Evolutionary conservation across 1,140 invertebrate species (phyloP).

Genomic region (Apis dorsata): DNA sequence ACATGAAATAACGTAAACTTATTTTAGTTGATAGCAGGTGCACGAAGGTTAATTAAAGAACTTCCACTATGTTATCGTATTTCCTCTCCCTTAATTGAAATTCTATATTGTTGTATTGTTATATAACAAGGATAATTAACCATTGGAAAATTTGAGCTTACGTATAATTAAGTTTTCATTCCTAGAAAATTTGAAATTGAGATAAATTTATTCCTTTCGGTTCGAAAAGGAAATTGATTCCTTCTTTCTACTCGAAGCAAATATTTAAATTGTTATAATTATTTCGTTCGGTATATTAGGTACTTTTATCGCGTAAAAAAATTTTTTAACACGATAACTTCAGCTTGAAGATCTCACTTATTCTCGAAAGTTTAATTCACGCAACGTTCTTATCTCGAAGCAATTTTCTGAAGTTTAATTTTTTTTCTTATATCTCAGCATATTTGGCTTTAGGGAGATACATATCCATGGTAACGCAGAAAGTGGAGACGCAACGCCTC

Average conservation of each 20-base stretch:
- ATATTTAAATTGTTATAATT: no score
- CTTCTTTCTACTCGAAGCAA: no score
- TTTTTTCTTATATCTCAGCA: conserved; percentile 21
- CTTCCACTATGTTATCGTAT: not conserved
- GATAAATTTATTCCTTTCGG: not conserved
- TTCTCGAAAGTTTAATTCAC: conserved; percentile 3
- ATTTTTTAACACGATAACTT: not conserved
- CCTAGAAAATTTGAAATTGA: not conserved
- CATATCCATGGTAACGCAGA: conserved; percentile 23
- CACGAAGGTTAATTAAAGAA: conserved; percentile 14
- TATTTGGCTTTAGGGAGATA: conserved; percentile 8
- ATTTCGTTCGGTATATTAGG: no score
- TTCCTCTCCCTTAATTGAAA: conserved; percentile 7
- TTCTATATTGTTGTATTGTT: conserved; percentile 6
- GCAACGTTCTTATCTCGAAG: conserved; percentile 3
- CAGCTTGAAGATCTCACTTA: not conserved
- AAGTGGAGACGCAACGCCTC: conserved; percentile 1
- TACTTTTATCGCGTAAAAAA: not conserved
- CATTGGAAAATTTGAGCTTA: not conserved
- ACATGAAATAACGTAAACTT: not conserved
- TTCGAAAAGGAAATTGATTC: no score
- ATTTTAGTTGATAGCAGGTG: not conserved
- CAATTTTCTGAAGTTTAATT: conserved; percentile 27
- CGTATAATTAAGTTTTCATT: not conserved
- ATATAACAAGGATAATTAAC: not conserved